These are phyloP conservation scores for Eutrigla gurnardus DNA, from an alignment of 2,797 vertebrate species.

Conservation along the genomic window DNA sequence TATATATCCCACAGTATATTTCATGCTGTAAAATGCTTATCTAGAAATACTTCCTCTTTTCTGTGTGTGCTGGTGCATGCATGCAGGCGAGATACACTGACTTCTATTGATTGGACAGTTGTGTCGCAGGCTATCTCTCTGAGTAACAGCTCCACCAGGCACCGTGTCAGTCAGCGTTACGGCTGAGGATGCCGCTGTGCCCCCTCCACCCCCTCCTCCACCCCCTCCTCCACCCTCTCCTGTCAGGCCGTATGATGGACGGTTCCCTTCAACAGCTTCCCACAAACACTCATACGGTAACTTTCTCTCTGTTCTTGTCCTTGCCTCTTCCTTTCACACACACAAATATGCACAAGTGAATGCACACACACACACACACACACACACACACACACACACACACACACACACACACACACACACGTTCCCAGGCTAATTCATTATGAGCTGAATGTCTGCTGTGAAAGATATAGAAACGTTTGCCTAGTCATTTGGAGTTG, in stretches of 20 bases:
- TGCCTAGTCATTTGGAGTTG: conserved; percentile 47
- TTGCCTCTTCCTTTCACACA: conserved; percentile 32
- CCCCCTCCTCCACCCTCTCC: conserved; percentile 51
- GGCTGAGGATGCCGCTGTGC: conserved; percentile 55
- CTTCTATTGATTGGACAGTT: conserved; percentile 60
- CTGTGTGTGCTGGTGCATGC: conserved; percentile 13
- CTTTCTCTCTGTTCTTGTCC: conserved; percentile 48
- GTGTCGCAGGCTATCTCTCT: conserved; percentile 60
- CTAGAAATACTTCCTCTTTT: background rate
- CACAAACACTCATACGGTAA: conserved; percentile 31
- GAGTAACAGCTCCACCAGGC: conserved; percentile 68
- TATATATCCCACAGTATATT: background rate
- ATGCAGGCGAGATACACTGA: conserved; percentile 35
- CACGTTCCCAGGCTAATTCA: conserved; percentile 46
- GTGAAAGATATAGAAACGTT: conserved; percentile 55
- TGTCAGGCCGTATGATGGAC: conserved; percentile 71
- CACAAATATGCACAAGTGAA: conserved; percentile 22
- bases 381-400: conserved; percentile 11
- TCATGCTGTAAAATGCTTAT: background rate
- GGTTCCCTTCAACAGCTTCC: conserved; percentile 53
- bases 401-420: conserved; percentile 24
- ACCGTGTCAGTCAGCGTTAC: conserved; percentile 76
- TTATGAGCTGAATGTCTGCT: conserved; percentile 60
- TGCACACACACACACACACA: conserved; percentile 16
- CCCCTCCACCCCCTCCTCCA: background rate